Evolutionary conservation across 2,888 invertebrate genomes (phyloP).

Genomic region (Trichogramma dendrolimi): DNA sequence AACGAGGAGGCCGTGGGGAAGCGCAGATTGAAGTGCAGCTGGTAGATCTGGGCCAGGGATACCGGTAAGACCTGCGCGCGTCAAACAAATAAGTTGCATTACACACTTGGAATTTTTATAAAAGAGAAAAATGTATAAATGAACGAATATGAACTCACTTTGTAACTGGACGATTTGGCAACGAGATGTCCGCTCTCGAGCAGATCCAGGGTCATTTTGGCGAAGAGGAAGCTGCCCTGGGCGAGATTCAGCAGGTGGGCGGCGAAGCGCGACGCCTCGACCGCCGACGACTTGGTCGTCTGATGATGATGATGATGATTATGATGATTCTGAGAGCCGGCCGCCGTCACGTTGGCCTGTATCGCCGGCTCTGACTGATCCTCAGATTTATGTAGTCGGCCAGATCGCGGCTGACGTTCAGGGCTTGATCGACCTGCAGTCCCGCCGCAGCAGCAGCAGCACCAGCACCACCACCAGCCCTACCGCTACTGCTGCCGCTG

Average conservation of each 20-base stretch:
- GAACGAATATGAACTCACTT: slow-evolving; percentile 53
- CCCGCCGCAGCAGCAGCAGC: no score
- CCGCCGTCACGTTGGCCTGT: slow-evolving; percentile 71
- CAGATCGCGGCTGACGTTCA: slow-evolving; percentile 78
- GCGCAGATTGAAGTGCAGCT: slow-evolving; percentile 84
- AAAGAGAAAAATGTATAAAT: background rate
- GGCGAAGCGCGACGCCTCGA: slow-evolving; percentile 74
- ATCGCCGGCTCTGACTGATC: slow-evolving; percentile 76
- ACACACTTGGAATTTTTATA: background rate
- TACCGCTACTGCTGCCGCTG: slow-evolving; percentile 58
- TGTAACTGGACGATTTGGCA: slow-evolving; percentile 89
- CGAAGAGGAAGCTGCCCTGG: slow-evolving; percentile 86
- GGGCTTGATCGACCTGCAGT: slow-evolving; percentile 31
- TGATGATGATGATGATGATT: no score
- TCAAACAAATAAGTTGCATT: slow-evolving; percentile 4
- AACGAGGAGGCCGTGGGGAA: slow-evolving; percentile 89
- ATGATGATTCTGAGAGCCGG: slow-evolving; percentile 49
- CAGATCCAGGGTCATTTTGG: slow-evolving; percentile 86
- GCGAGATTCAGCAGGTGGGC: slow-evolving; percentile 79
- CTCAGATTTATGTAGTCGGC: slow-evolving; percentile 82
- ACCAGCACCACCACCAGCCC: slow-evolving; percentile 26
- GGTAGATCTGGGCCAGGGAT: slow-evolving; percentile 82
- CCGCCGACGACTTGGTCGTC: slow-evolving; percentile 47
- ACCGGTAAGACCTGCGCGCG: slow-evolving; percentile 66
- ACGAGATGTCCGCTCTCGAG: slow-evolving; percentile 88